Evolutionary conservation across 1,140 invertebrate species (phyloP), one percentile per base, ranked within the genome.

Genomic region (Schlechtendalia chinensis): DNA sequence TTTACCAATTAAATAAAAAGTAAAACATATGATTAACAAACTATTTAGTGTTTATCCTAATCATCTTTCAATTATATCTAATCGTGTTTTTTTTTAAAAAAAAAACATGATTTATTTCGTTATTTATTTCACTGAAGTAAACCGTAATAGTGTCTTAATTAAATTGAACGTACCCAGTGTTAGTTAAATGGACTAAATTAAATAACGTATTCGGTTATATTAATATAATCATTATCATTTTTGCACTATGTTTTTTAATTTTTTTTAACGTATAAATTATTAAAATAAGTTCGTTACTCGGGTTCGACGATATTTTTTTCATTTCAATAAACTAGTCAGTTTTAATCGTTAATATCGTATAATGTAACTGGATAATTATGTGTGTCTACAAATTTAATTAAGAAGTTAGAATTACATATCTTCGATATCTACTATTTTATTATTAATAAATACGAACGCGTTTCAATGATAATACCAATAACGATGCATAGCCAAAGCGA

Each of bases 221-320:
- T 65, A 45, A 39, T 65, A 65, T 65, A n/a, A 29, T n/a, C n/a
- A n/a, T 61, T 61, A 16, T 27, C 27, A 61, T 56, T 56, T 58
- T 59, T 59, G 14, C 1, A 22, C 19, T n/a, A n/a, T n/a, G 14
- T 27, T 29, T 29, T 61, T 61, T n/a, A n/a, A n/a, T 61, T 29
- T 17, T 11, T 5, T n/a, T 6, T 29, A 61, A 39, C n/a, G 17
- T 39, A n/a, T 12, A 29, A 65, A 65, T 14, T 67, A 22, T 45
- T 47, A 45, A 22, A 39, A 47, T 22, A 32, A 45, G n/a, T 45
- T 67, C 45, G 5, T 67, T 67, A 22, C 5, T 39, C n/a, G 39
- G 32, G 32, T 39, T 39, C 8, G 32, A 39, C 32, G 8, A 4
- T 8, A 8, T 50, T 50, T 50, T 50, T 50, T 50, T 50, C 12